Percentiles rank a stretch among this genome's conserved stretches.
Conservation (phyloP, 2,113 vertebrate genomes). For the Uria aalge region DNA sequence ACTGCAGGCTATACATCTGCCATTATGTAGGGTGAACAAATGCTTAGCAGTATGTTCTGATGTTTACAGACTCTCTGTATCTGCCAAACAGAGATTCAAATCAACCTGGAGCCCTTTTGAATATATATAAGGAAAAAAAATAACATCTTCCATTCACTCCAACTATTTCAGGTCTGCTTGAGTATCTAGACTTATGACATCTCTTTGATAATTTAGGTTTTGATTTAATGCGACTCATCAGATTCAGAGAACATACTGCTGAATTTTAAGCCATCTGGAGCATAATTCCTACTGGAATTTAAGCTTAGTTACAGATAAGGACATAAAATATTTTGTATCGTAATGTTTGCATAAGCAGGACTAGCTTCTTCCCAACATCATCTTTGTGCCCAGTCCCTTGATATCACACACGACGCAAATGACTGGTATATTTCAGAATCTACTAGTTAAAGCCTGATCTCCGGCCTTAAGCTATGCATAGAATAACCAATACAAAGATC, state of each 20-base stretch:
- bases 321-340: neutral
- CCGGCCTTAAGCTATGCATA: neutral
- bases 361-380: neutral
- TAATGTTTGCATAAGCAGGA: neutral
- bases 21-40: conserved; percentile 30
- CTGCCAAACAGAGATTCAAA: neutral
- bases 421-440: neutral
- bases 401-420: neutral
- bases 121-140: neutral
- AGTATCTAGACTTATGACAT: neutral
- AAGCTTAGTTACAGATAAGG: neutral
- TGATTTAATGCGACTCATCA: conserved; percentile 5
- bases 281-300: neutral
- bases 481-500: neutral
- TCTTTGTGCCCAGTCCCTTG: neutral
- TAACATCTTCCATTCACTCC: neutral
- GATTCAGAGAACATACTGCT: neutral
- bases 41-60: conserved; percentile 28
- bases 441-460: neutral
- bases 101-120: neutral
- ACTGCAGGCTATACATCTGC: conserved; percentile 50
- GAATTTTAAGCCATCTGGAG: conserved; percentile 16
- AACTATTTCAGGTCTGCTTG: neutral
- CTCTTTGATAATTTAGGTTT: neutral
- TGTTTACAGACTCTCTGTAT: neutral